phyloP scores from a whole-genome alignment of 2,113 vertebrate species.

The Macroglossus sobrinus region DNA sequence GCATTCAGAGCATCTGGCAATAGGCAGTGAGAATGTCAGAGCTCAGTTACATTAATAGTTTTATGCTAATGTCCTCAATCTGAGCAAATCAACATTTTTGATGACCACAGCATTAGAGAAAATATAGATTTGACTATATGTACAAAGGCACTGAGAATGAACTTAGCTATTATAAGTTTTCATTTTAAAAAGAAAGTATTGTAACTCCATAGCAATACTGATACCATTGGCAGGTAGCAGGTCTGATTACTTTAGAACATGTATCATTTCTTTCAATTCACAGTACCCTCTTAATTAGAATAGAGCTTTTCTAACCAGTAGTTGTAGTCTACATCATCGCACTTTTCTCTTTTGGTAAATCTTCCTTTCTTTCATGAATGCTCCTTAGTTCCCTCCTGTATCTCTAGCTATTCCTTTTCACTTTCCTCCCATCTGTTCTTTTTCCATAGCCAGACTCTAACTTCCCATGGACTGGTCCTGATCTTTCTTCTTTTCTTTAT shows the following conservation, averaged over 20 bases:
- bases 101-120: not conserved
- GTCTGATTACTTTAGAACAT: not conserved
- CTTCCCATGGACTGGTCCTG: not conserved
- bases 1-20: not conserved
- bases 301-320: not conserved
- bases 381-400: not conserved
- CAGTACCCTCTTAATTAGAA: not conserved
- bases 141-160: not conserved
- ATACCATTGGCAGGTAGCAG: not conserved
- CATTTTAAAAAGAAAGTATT: not conserved
- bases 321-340: rapidly evolving
- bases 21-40: not conserved
- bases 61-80: not conserved
- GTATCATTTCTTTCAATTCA: not conserved
- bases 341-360: not conserved
- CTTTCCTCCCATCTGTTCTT: not conserved
- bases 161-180: not conserved
- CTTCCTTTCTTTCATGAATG: not conserved
- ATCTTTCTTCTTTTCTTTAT: not conserved
- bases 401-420: not conserved
- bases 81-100: not conserved
- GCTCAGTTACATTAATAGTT: not conserved
- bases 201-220: not conserved
- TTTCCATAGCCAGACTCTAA: not conserved
- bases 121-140: not conserved